Evolutionary conservation across 1,140 invertebrate genomes (phyloP).

Genomic region (Grapholita molesta): DNA sequence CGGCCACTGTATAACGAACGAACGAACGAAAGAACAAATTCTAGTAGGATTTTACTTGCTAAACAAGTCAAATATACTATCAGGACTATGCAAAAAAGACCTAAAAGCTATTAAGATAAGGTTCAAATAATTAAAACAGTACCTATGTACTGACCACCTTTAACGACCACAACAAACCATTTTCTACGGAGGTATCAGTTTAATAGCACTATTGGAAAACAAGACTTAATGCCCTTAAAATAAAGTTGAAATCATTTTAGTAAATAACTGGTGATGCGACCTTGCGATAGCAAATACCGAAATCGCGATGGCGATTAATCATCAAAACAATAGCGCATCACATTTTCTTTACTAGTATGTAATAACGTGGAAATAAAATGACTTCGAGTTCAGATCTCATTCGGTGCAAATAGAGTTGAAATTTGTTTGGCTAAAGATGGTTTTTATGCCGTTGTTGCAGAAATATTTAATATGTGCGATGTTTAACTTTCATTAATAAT

Average conservation of each 20-base stretch:
- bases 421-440: not conserved
- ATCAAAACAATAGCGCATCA: slow-evolving; percentile 38
- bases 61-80: too few relatives aligned
- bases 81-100: not conserved
- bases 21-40: too few relatives aligned
- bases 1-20: too few relatives aligned
- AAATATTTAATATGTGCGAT: not conserved
- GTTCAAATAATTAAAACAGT: too few relatives aligned
- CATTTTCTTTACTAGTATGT: not conserved
- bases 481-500: not conserved
- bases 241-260: not conserved
- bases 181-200: too few relatives aligned
- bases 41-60: too few relatives aligned
- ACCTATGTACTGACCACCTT: too few relatives aligned
- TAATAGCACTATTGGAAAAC: too few relatives aligned
- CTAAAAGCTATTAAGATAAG: not conserved
- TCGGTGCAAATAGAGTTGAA: not conserved
- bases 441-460: not conserved
- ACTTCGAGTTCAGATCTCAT: not conserved
- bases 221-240: too few relatives aligned
- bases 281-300: not conserved
- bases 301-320: slow-evolving; percentile 35
- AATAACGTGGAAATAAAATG: not conserved
- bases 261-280: not conserved
- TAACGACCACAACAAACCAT: too few relatives aligned